Conservation (phyloP, 1,140 invertebrate genomes). For the Pogonomyrmex barbatus region DNA sequence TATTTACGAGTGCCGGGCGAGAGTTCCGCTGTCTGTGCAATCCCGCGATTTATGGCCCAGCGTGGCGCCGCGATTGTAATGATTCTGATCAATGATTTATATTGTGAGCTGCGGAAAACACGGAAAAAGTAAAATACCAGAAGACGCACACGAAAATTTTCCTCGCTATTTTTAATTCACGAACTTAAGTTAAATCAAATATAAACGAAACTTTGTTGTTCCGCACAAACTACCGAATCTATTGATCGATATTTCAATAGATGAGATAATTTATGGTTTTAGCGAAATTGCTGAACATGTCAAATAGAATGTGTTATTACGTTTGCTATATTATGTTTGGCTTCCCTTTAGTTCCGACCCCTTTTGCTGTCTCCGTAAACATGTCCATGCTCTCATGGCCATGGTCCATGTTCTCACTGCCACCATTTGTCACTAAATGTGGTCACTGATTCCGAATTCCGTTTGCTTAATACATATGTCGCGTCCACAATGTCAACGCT, state of each 20-base stretch:
- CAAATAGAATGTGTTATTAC: slow-evolving; percentile 14
- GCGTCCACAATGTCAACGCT: slow-evolving; percentile 24
- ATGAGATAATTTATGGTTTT: neutral
- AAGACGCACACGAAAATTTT: neutral
- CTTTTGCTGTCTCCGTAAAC: neutral
- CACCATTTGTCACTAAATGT: slow-evolving; percentile 19
- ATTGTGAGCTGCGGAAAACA: neutral
- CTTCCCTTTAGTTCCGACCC: neutral
- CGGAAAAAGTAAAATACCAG: neutral
- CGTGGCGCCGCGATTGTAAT: slow-evolving; percentile 4
- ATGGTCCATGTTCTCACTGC: neutral
- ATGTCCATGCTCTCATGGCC: neutral
- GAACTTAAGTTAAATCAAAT: neutral
- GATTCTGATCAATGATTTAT: slow-evolving; percentile 42
- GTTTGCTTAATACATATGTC: slow-evolving; percentile 36
- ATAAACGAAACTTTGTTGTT: too few relatives aligned
- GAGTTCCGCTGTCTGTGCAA: slow-evolving; percentile 7
- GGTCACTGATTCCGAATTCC: neutral
- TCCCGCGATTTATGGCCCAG: slow-evolving; percentile 15
- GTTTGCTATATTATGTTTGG: neutral
- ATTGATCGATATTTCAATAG: neutral
- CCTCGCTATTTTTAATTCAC: neutral
- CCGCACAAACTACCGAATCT: too few relatives aligned
- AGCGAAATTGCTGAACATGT: neutral
- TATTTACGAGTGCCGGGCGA: slow-evolving; percentile 14